Evolutionary conservation across 1,140 invertebrate genomes (phyloP), one percentile per base, ranked within the genome.

Genomic region (Belonocnema kinseyi): DNA sequence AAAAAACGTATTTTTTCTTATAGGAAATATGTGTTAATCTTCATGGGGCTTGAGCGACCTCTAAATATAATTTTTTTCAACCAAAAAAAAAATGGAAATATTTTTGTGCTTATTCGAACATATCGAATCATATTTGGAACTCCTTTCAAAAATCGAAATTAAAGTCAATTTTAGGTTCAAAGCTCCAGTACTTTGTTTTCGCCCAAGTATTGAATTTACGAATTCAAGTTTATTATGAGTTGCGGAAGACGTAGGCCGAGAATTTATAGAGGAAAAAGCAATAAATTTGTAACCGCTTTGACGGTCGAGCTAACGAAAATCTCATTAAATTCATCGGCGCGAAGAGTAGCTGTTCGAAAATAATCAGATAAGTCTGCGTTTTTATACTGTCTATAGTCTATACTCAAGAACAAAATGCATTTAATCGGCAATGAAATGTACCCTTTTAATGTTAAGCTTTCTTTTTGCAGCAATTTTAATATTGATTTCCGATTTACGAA

Each of bases 281-380:
- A 79, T 80, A 17, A 78, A 82, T 79, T 70, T 76, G 77, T 53
- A 77, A 76, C 40, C 26, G 61, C 61, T 66, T 66, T 66, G 61
- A 66, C 61, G 26, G 46, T 66, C 61, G 26, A 66, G 26, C 33
- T n/a, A 66, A 26, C 33, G 61, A 66, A 40, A 66, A 66, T 46
- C 61, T 66, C 61, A 66, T 66, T 66, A 66, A 66, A 66, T 66
- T 26, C 61, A 66, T 66, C 61, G 40, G 14, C 40, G 61, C 61
- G 61, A 33, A 40, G 61, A 66, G 33, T 66, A 33, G 33, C 33
- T 66, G 61, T 66, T 66, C 21, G 61, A 40, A 66, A 66, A 66
- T 66, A 66, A 26, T 66, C 61, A 66, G 61, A 21, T 66, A 61
- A 11, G 26, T 56, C n/a, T 33, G 21, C 40, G 40, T 46, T 46